These are phyloP conservation scores for Leptocoma aspasia DNA, from an alignment of 2,113 vertebrate genomes.

Conservation along the genomic window DNA sequence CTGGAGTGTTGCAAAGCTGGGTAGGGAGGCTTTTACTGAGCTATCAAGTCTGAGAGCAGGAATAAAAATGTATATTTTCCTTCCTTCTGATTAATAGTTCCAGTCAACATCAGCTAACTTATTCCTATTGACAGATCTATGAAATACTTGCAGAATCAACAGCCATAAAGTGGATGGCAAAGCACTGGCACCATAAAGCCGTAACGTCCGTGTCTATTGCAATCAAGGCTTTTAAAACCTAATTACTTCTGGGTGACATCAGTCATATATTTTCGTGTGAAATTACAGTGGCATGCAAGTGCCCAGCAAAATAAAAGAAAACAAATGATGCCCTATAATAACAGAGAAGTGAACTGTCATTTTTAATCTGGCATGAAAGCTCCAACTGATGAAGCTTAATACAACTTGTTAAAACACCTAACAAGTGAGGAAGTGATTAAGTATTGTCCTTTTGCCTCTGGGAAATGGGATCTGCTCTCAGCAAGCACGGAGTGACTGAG, in stretches of 20 bases:
- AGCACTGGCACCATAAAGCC: slow-evolving; percentile 47
- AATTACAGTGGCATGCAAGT: slow-evolving; percentile 54
- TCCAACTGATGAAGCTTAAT: slow-evolving; percentile 58
- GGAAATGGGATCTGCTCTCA: slow-evolving; percentile 51
- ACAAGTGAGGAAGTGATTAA: slow-evolving; percentile 65
- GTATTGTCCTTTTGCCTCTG: slow-evolving; percentile 52
- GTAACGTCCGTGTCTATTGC: slow-evolving; percentile 43
- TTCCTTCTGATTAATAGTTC: slow-evolving; percentile 56
- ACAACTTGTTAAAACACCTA: slow-evolving; percentile 69
- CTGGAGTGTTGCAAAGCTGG: background rate
- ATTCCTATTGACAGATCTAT: slow-evolving; percentile 69
- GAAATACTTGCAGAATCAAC: slow-evolving; percentile 69
- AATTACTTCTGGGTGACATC: slow-evolving; percentile 70
- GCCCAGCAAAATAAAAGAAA: slow-evolving; percentile 62
- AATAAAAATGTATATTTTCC: slow-evolving; percentile 4
- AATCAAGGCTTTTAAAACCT: slow-evolving; percentile 70
- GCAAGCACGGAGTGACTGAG: slow-evolving; percentile 10
- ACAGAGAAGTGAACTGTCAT: slow-evolving; percentile 54
- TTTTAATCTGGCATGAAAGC: slow-evolving; percentile 65
- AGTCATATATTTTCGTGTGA: slow-evolving; percentile 64
- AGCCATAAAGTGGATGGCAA: slow-evolving; percentile 38
- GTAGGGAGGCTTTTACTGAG: background rate
- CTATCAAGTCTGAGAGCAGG: background rate
- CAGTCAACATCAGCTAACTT: slow-evolving; percentile 51
- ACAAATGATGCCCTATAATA: slow-evolving; percentile 61